Evolutionary conservation across 2,113 vertebrate species (phyloP).

Genomic region (Protobothrops mucrosquamatus): DNA sequence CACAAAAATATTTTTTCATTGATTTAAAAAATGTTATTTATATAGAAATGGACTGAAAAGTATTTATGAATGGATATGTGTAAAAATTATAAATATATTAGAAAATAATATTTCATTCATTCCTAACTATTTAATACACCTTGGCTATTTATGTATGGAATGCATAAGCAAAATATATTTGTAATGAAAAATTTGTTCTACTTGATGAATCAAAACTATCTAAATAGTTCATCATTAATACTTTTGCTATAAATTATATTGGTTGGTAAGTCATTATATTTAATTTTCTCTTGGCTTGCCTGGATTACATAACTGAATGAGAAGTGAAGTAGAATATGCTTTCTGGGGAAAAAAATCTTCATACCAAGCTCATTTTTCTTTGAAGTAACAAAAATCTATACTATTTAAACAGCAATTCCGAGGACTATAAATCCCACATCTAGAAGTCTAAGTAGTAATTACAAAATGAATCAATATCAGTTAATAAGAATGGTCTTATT

Average conservation of each 20-base stretch:
- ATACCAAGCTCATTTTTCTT: slow-evolving; percentile 11
- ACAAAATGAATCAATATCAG: slow-evolving; percentile 52
- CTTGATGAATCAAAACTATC: slow-evolving; percentile 7
- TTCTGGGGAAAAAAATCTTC: slow-evolving; percentile 7
- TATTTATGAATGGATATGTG: background rate
- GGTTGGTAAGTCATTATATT: slow-evolving; percentile 40
- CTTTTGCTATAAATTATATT: slow-evolving; percentile 27
- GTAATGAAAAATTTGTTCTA: slow-evolving; percentile 7
- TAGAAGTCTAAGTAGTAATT: slow-evolving; percentile 50
- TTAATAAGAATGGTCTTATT: slow-evolving; percentile 46
- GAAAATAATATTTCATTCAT: background rate
- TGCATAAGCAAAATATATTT: background rate
- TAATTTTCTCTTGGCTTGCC: slow-evolving; percentile 43
- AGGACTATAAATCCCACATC: slow-evolving; percentile 28
- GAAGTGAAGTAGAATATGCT: slow-evolving; percentile 46
- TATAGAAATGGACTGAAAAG: background rate
- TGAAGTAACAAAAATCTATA: slow-evolving; percentile 36
- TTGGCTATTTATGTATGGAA: background rate
- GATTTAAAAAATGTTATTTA: background rate
- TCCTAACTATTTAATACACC: background rate
- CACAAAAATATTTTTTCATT: background rate
- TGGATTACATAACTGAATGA: slow-evolving; percentile 46
- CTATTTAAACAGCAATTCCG: slow-evolving; percentile 42
- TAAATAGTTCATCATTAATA: slow-evolving; percentile 30
- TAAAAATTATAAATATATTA: background rate